Conservation (phyloP, 2,888 invertebrate species). For the Diarsia dahlii region DNA sequence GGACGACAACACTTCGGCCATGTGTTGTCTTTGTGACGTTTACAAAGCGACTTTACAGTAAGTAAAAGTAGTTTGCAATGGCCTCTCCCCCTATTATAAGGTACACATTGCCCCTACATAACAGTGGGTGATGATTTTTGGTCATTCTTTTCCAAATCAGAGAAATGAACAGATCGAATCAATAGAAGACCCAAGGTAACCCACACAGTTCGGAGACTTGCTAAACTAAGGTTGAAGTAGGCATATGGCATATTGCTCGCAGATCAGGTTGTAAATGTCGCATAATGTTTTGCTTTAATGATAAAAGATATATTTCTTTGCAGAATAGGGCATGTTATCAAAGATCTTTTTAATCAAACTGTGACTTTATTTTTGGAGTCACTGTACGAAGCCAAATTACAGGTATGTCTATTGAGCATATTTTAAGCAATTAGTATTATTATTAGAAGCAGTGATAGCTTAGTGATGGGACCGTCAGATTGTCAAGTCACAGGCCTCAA, state of each 20-base stretch:
- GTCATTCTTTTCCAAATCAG: neutral
- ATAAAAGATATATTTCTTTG: slow-evolving; percentile 19
- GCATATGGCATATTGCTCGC: neutral
- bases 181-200: neutral
- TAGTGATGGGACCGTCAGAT: neutral
- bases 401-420: slow-evolving; percentile 64
- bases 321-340: slow-evolving; percentile 60
- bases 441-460: neutral
- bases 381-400: slow-evolving; percentile 74
- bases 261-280: neutral
- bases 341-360: slow-evolving; percentile 47
- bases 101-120: too few species aligned
- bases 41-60: slow-evolving; percentile 68
- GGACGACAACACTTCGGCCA: slow-evolving; percentile 12
- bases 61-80: slow-evolving; percentile 39
- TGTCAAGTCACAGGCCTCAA: too few species aligned
- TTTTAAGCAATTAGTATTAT: neutral
- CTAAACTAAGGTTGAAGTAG: neutral
- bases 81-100: too few species aligned
- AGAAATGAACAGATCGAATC: neutral
- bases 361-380: slow-evolving; percentile 37
- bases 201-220: neutral
- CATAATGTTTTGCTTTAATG: neutral
- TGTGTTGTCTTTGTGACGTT: slow-evolving; percentile 71
- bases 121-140: neutral